Evolutionary conservation across 1,140 invertebrate genomes (phyloP).

Genomic region (Zaprionus nigranus): DNA sequence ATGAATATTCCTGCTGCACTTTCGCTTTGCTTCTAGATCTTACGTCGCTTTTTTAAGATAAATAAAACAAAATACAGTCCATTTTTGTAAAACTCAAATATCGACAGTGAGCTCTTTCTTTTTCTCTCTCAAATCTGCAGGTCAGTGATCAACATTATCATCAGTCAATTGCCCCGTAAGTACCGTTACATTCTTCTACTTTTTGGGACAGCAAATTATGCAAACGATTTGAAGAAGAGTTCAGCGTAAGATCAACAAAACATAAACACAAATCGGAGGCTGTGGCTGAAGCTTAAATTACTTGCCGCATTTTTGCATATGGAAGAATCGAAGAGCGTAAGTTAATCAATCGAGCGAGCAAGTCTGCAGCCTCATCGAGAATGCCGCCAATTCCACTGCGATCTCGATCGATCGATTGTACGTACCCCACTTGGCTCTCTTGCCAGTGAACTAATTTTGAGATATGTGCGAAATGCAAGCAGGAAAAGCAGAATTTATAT

Average conservation of each 20-base stretch:
- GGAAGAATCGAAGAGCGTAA: constrained; percentile 3
- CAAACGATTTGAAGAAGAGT: constrained; percentile 29
- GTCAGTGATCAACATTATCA: neutral
- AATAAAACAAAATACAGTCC: no score
- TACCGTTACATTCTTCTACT: constrained; percentile 47
- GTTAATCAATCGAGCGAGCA: constrained; percentile 57
- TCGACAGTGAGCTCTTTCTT: neutral
- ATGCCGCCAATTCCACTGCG: constrained; percentile 66
- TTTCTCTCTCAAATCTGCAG: neutral
- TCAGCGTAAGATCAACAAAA: neutral
- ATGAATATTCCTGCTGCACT: no score
- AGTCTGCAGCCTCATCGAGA: constrained; percentile 24
- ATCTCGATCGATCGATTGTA: constrained; percentile 61
- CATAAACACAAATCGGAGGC: neutral
- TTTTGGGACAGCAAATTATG: constrained; percentile 35
- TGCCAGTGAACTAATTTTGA: constrained; percentile 74
- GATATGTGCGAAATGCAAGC: constrained; percentile 64
- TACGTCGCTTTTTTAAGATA: no score
- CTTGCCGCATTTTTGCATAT: constrained; percentile 49
- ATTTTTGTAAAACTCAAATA: neutral
- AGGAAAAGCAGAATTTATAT: constrained; percentile 14
- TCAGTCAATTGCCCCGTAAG: neutral
- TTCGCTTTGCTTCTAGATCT: no score
- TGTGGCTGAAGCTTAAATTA: constrained; percentile 26
- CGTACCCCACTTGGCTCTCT: neutral